A percentile compares a stretch with the other conserved stretches of the same genome.
Evolutionary conservation across 2,888 invertebrate genomes (phyloP).

Genomic region (Bugulina stolonifera): DNA sequence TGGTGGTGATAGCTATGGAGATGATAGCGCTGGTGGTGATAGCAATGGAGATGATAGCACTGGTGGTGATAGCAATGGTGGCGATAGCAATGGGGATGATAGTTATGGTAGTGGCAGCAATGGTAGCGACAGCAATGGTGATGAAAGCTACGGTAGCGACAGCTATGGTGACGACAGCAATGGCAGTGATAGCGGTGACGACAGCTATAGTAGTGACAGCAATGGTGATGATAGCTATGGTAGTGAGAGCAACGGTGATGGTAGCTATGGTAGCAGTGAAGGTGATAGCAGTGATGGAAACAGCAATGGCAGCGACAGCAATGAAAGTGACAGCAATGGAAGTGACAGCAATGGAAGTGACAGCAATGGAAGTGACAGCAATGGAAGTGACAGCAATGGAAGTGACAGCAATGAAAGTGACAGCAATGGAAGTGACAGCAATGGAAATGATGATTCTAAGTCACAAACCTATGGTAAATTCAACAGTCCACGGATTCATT

Average conservation of each 20-base stretch:
- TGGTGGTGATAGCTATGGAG: background rate
- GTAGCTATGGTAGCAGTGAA: background rate
- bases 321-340: constrained; percentile 10
- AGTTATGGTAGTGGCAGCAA: background rate
- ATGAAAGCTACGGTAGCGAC: background rate
- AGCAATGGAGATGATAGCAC: background rate
- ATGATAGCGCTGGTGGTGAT: background rate
- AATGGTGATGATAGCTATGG: background rate
- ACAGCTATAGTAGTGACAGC: background rate
- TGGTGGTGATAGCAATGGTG: background rate
- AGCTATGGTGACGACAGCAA: background rate
- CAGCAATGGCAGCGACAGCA: background rate
- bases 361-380: background rate
- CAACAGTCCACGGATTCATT: too few relatives aligned
- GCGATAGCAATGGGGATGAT: background rate
- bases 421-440: background rate
- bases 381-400: background rate
- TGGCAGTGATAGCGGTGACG: background rate
- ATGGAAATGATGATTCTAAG: background rate
- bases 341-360: background rate
- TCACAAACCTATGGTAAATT: too few relatives aligned
- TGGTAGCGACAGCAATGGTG: background rate
- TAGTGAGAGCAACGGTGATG: background rate
- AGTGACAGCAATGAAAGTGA: background rate
- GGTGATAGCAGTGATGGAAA: background rate